phyloP scores from a whole-genome alignment of 2,888 invertebrate species.

The Lasioglossum morio region DNA sequence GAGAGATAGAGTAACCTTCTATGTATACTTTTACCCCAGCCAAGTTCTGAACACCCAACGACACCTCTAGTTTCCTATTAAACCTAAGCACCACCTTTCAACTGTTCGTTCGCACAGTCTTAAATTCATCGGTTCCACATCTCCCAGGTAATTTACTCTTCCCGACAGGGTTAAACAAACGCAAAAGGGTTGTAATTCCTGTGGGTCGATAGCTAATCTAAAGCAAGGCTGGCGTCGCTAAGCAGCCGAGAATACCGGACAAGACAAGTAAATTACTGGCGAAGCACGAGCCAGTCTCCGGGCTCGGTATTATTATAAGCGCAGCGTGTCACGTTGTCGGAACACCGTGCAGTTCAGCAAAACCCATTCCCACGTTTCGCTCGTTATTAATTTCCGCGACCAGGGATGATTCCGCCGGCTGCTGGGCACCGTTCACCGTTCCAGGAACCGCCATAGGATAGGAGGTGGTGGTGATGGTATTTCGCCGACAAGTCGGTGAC shows the following conservation, averaged over 20 bases:
- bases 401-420: conserved; percentile 36
- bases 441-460: conserved; percentile 36
- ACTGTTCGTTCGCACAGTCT: not conserved
- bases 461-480: not conserved
- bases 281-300: not conserved
- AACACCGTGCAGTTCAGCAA: conserved; percentile 1
- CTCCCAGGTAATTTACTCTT: not conserved
- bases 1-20: not conserved
- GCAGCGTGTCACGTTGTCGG: not conserved
- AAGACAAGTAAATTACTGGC: conserved; percentile 10
- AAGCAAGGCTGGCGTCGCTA: not conserved
- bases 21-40: not conserved
- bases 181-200: not conserved
- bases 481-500: conserved; percentile 39
- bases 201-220: no score
- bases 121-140: not conserved
- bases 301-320: conserved; percentile 10
- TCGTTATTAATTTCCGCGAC: conserved; percentile 58
- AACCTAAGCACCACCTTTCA: not conserved
- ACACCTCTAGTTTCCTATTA: not conserved
- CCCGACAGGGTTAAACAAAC: not conserved
- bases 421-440: conserved; percentile 42
- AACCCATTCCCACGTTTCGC: conserved; percentile 36
- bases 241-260: not conserved
- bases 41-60: not conserved